Conservation (phyloP, 1,140 invertebrate species). For the Conopomorpha cramerella region DNA sequence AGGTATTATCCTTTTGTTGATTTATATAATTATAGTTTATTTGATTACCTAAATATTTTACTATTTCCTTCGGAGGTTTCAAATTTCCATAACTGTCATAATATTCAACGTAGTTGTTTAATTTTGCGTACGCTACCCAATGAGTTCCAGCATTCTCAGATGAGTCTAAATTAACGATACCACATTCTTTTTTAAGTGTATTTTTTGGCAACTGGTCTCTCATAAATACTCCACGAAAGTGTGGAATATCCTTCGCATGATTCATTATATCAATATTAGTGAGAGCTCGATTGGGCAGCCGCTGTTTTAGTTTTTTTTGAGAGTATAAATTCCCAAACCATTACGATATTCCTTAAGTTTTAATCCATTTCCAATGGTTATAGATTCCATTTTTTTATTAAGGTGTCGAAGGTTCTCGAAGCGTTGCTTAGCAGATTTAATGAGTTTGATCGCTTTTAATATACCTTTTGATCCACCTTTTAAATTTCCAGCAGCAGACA, state of each 20-base stretch:
- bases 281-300: conserved; percentile 10
- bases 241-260: conserved; percentile 13
- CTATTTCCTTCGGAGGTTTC: conserved; percentile 20
- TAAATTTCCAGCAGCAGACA: conserved; percentile 24
- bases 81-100: conserved; percentile 26
- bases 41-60: conserved; percentile 16
- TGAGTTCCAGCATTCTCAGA: conserved; percentile 20
- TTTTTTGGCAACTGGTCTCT: conserved; percentile 18
- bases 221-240: conserved; percentile 29
- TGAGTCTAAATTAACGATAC: conserved; percentile 27
- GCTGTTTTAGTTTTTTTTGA: conserved; percentile 13
- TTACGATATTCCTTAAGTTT: conserved; percentile 24
- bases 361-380: conserved; percentile 24
- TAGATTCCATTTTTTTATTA: conserved; percentile 26
- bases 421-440: conserved; percentile 12
- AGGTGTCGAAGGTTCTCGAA: conserved; percentile 21
- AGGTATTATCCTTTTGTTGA: conserved; percentile 7
- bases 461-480: conserved; percentile 21
- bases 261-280: conserved; percentile 17
- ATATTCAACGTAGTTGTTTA: conserved; percentile 12
- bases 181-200: conserved; percentile 18
- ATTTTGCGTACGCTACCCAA: conserved; percentile 31
- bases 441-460: conserved; percentile 21
- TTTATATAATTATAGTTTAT: conserved; percentile 2
- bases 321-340: conserved; percentile 13